These are phyloP conservation scores for Coregonus clupeaformis DNA, from an alignment of 2,113 vertebrate species.

Conservation along the genomic window DNA sequence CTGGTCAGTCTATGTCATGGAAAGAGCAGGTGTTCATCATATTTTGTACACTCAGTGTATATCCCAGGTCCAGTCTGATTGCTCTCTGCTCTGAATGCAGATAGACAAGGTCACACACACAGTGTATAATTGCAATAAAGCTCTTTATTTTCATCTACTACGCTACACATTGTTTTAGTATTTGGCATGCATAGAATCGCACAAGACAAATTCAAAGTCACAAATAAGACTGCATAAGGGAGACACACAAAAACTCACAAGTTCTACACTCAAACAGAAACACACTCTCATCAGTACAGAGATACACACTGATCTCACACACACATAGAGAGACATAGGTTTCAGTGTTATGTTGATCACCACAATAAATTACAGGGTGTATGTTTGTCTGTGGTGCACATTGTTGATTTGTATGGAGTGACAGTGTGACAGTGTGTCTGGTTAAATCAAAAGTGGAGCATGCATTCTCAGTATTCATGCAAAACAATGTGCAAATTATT, in stretches of 20 bases:
- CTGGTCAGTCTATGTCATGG: no score
- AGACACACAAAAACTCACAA: not conserved
- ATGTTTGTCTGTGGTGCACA: conserved; percentile 1
- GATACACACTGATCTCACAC: not conserved
- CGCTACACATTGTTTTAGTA: conserved; percentile 24
- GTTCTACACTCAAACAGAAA: not conserved
- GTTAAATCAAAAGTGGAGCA: not conserved
- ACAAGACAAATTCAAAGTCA: conserved; percentile 14
- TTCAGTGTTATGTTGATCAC: conserved; percentile 1
- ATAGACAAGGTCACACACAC: not conserved
- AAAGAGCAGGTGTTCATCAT: no score
- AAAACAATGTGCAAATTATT: conserved; percentile 27
- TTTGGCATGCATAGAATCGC: conserved; percentile 49
- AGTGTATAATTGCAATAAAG: not conserved
- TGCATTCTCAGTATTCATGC: conserved; percentile 32
- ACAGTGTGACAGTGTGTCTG: not conserved
- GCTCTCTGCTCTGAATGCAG: no score
- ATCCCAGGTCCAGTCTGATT: no score
- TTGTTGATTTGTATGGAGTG: not conserved
- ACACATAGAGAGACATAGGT: conserved; percentile 14
- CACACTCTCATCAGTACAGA: not conserved
- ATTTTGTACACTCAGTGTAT: no score
- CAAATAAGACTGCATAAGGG: not conserved
- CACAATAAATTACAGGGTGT: not conserved
- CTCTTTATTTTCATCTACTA: conserved; percentile 36